A percentile compares a stretch with the other conserved stretches of the same genome.
Evolutionary conservation across 2,888 invertebrate species (phyloP).

Genomic region (Dyspetes luteomarginatus): DNA sequence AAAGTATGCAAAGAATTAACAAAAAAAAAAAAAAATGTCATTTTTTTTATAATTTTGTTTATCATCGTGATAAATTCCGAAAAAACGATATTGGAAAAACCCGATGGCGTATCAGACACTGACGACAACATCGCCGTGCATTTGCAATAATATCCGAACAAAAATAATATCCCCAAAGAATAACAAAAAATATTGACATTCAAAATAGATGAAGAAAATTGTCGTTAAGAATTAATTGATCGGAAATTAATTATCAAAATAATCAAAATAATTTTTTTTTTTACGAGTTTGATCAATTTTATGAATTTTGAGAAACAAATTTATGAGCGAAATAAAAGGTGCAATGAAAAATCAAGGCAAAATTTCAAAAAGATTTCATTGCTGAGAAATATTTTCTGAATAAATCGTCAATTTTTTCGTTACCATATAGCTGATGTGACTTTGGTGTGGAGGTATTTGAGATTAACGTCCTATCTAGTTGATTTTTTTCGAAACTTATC

Average conservation of each 20-base stretch:
- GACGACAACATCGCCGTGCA: not conserved
- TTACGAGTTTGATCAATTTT: too few species aligned
- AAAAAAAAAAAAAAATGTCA: not conserved
- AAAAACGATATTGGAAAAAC: constrained; percentile 19
- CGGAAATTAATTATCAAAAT: too few species aligned
- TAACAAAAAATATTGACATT: too few species aligned
- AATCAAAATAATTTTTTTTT: too few species aligned
- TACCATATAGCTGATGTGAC: too few species aligned
- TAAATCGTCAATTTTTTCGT: too few species aligned
- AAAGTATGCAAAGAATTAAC: not conserved
- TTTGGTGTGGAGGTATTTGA: not conserved
- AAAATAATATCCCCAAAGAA: not conserved
- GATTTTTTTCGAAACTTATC: not conserved
- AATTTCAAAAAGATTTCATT: not conserved
- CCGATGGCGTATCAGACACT: not conserved
- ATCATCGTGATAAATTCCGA: not conserved
- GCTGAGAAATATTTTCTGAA: not conserved
- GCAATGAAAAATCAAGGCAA: not conserved
- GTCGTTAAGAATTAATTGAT: too few species aligned
- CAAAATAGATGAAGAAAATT: too few species aligned
- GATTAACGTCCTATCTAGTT: not conserved
- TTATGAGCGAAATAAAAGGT: too few species aligned
- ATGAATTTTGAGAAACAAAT: not conserved
- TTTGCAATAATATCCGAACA: not conserved
- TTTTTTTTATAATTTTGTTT: constrained; percentile 8